Evolutionary conservation across 2,113 vertebrate genomes (phyloP).

Genomic region (Forbesichthys agassizii): DNA sequence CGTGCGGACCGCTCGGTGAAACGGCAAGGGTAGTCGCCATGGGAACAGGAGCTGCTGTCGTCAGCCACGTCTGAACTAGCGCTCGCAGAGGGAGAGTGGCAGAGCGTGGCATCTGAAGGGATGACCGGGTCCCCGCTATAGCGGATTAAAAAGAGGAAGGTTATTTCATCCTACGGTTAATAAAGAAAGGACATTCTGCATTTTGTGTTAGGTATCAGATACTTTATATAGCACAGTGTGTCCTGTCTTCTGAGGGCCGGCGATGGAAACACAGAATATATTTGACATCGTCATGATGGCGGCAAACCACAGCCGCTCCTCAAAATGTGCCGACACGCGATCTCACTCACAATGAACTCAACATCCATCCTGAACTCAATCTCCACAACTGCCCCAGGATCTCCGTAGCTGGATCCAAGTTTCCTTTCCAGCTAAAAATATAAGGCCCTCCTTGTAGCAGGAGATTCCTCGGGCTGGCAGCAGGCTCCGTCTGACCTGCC

Average conservation of each 20-base stretch:
- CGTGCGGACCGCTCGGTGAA: constrained; percentile 75
- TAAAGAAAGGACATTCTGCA: constrained; percentile 11
- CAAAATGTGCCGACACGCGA: constrained; percentile 57
- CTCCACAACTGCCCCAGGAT: constrained; percentile 51
- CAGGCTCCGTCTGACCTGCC: constrained; percentile 58
- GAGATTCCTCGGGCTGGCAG: constrained; percentile 57
- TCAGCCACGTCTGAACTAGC: constrained; percentile 61
- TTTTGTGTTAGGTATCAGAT: constrained; percentile 1
- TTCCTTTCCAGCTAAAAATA: constrained; percentile 69
- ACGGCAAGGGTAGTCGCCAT: constrained; percentile 89
- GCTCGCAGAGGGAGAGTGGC: constrained; percentile 47
- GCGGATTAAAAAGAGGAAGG: constrained; percentile 39
- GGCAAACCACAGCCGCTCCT: constrained; percentile 44
- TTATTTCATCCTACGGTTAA: constrained; percentile 50
- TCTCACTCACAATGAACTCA: constrained; percentile 53
- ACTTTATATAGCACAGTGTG: constrained; percentile 14
- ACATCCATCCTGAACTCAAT: constrained; percentile 51
- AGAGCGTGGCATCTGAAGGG: constrained; percentile 43
- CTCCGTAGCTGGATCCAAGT: constrained; percentile 57
- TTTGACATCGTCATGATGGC: constrained; percentile 41
- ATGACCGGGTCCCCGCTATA: constrained; percentile 47
- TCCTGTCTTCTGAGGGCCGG: constrained; percentile 22
- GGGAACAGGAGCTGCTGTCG: constrained; percentile 76
- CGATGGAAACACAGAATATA: constrained; percentile 47
- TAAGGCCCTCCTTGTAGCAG: constrained; percentile 67